Conservation (phyloP, 2,888 invertebrate genomes). For the Drosophila neutralis region DNA sequence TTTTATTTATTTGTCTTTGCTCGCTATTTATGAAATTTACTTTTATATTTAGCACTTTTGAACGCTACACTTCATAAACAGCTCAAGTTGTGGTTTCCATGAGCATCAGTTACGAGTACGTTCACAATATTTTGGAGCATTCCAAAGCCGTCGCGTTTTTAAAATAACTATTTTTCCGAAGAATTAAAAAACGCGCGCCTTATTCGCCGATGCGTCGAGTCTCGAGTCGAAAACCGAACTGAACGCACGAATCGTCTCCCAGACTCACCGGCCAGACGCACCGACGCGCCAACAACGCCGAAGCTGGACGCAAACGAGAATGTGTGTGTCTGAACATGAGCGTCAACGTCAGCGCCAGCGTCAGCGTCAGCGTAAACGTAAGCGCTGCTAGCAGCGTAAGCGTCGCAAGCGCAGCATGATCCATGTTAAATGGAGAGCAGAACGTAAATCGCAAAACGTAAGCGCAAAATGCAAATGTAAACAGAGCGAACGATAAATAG, state of each 20-base stretch:
- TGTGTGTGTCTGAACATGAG: neutral
- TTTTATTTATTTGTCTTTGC: neutral
- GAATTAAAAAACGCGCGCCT: constrained; percentile 39
- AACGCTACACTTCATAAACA: constrained; percentile 5
- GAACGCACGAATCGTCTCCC: constrained; percentile 43
- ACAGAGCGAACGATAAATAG: constrained; percentile 8
- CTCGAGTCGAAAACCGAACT: constrained; percentile 76
- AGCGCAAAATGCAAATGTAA: neutral
- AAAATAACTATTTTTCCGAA: constrained; percentile 29
- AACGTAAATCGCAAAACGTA: neutral
- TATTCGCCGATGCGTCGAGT: constrained; percentile 46
- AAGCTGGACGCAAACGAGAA: constrained; percentile 28
- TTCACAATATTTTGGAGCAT: constrained; percentile 21
- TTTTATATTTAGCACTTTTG: constrained; percentile 16
- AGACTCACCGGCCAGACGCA: constrained; percentile 42
- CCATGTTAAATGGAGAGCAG: constrained; percentile 33
- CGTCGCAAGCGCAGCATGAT: constrained; percentile 32
- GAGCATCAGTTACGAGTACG: neutral
- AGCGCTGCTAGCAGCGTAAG: constrained; percentile 13
- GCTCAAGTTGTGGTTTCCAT: constrained; percentile 6
- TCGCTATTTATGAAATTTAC: constrained; percentile 4
- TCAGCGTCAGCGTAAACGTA: constrained; percentile 3
- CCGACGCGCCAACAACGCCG: constrained; percentile 33
- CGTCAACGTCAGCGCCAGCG: constrained; percentile 7
- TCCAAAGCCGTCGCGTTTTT: constrained; percentile 42